Base-by-base conservation (phyloP, 2,113 vertebrate species). In the Sceloporus tristichus region DNA sequence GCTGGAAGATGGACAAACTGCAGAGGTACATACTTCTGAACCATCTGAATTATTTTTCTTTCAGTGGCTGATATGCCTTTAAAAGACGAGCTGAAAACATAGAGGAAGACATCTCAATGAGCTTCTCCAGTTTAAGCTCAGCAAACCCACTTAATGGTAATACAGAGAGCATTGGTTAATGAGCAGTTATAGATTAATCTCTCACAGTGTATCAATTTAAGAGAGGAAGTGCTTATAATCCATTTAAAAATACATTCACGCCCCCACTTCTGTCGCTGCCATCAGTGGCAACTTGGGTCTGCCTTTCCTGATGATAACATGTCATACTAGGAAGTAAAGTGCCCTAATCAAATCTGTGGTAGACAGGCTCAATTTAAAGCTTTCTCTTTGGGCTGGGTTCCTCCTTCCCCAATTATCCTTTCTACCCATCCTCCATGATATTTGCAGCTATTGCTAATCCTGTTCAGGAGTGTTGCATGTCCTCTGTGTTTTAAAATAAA, bases 181-280 rank as follows among this genome's bases (percentile, higher is more conserved):
- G 79, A 88, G 80, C 80, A 76, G 59, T 82, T 88, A 83, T 77
- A 80, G 87, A 83, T 88, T 87, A 88, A 88, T 83, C 65, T 86
- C 76, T 71, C 38, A 11, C 85, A 86, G 71, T 77, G 73, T 88
- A 82, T 88, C 87, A 76, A 38, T 77, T 82, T 68, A 53, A 75
- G 62, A 75, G 59, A 66, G 87, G 87, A 88, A 77, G 71, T 88
- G 71, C 87, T 83, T 77, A 66, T 88, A 88, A 88, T 88, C 87
- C 73, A 82, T 76, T 88, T 88, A 83, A 82, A 88, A 83, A 88
- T 82, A 77, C 79, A 82, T 83, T 76, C 87, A 77, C 71, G 40
- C 87, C 71, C 73, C 71, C 73, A 11, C 73, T 54, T 66, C 80
- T 76, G 80, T 76, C 21, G 21, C 40, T 54, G 38, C 59, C 56